Evolutionary conservation across 1,140 invertebrate species (phyloP).

Genomic region (Alviniconcha marisindica): DNA sequence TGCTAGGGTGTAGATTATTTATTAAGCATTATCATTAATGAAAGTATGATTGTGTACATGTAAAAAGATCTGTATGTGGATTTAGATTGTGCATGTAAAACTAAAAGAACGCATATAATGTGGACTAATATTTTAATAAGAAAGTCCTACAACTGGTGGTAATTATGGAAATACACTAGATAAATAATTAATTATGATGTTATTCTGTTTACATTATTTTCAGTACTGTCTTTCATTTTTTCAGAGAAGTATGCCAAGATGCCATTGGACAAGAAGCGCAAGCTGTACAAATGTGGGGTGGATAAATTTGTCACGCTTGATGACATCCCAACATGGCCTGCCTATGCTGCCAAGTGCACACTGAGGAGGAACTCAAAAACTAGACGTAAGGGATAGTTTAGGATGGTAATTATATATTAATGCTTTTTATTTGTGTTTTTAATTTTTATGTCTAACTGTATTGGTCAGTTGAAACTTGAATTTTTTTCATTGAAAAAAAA

Average conservation of each 20-base stretch:
- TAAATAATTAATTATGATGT: no score
- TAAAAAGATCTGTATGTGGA: not conserved
- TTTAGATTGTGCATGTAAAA: not conserved
- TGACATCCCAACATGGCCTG: conserved; percentile 81
- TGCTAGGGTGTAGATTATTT: no score
- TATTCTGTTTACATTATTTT: not conserved
- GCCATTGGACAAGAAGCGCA: conserved; percentile 78
- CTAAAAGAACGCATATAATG: no score
- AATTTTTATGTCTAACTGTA: not conserved
- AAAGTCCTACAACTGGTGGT: no score
- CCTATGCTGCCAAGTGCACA: conserved; percentile 32
- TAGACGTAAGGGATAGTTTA: not conserved
- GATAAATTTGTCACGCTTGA: conserved; percentile 74
- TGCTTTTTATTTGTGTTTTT: no score
- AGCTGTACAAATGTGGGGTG: conserved; percentile 77
- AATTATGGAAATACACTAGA: no score
- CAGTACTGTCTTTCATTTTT: not conserved
- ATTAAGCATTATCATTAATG: no score
- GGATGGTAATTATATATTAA: no score
- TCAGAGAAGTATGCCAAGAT: conserved; percentile 57
- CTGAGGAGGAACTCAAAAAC: not conserved
- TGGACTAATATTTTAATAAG: no score
- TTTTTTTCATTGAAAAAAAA: not conserved
- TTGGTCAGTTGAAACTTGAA: not conserved
- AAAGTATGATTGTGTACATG: no score